Conservation (phyloP, 2,113 vertebrate genomes). For the Donacobius atricapilla region DNA sequence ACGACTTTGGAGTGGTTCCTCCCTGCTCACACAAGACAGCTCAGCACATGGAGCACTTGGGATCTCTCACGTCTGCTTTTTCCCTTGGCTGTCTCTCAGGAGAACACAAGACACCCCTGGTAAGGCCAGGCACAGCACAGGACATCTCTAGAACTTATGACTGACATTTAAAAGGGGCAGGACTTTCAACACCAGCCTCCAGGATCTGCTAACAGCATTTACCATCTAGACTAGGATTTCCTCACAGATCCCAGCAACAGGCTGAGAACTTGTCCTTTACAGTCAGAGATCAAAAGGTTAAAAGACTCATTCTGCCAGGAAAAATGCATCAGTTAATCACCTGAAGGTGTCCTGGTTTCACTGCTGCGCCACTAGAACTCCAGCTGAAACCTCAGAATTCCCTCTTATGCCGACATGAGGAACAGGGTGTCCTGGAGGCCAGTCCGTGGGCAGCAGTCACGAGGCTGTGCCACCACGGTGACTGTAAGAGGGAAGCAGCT, state of each 20-base stretch:
- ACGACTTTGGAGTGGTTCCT: neutral
- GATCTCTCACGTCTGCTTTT: neutral
- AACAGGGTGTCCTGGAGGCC: neutral
- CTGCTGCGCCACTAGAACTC: neutral
- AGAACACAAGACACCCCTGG: neutral
- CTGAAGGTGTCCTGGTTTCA: neutral
- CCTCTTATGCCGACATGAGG: rapidly evolving
- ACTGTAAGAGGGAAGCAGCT: neutral
- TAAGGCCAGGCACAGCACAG: neutral
- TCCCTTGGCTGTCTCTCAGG: neutral
- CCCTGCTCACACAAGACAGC: neutral
- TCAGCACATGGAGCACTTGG: neutral
- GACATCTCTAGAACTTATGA: neutral
- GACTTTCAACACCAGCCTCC: neutral
- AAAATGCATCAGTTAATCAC: neutral
- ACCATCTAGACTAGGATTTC: neutral
- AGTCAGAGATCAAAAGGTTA: neutral
- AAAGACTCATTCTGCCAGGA: neutral
- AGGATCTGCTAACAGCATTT: neutral
- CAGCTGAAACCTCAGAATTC: neutral
- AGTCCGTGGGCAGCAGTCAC: neutral
- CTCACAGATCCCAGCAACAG: neutral
- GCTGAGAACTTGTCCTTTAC: neutral
- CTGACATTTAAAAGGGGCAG: neutral
- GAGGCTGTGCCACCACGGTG: neutral